Percentiles rank a stretch among this genome's conserved stretches.
phyloP scores from a whole-genome alignment of 2,797 vertebrate species.

The Ptychobarbus kaznakovi region DNA sequence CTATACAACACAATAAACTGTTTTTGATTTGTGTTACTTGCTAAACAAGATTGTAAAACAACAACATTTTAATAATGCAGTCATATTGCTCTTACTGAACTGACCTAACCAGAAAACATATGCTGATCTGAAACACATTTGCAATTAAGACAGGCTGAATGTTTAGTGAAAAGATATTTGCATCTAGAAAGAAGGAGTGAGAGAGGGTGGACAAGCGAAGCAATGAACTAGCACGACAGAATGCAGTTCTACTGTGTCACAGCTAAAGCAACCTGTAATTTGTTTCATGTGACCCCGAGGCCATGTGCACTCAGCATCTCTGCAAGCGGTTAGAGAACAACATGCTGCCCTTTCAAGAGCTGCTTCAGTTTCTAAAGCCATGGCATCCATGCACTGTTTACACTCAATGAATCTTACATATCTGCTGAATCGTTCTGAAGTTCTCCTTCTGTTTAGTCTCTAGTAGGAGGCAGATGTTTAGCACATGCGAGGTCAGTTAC shows the following conservation, averaged over 20 bases:
- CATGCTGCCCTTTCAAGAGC: constrained; percentile 16
- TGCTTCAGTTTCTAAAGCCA: constrained; percentile 17
- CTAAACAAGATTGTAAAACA: background rate
- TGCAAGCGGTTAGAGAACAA: constrained; percentile 19
- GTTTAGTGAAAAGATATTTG: constrained; percentile 8
- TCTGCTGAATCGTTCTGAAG: background rate
- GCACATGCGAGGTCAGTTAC: background rate
- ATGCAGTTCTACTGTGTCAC: constrained; percentile 38
- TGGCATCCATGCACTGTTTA: constrained; percentile 25
- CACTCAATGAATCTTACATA: constrained; percentile 16
- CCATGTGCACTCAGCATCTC: constrained; percentile 33
- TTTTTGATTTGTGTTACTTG: constrained; percentile 2
- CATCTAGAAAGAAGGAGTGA: constrained; percentile 27
- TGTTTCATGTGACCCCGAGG: constrained; percentile 48
- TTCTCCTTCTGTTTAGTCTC: constrained; percentile 7
- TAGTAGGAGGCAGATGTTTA: background rate
- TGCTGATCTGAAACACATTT: background rate
- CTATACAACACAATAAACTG: constrained; percentile 67
- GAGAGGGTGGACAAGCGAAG: constrained; percentile 16
- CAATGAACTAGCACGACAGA: constrained; percentile 28
- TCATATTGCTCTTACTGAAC: background rate
- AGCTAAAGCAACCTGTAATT: constrained; percentile 51
- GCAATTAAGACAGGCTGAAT: background rate
- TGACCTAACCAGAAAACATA: background rate
- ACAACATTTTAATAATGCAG: background rate